These are phyloP conservation scores for Sesamia inferens DNA, from an alignment of 2,888 invertebrate species.

Conservation along the genomic window DNA sequence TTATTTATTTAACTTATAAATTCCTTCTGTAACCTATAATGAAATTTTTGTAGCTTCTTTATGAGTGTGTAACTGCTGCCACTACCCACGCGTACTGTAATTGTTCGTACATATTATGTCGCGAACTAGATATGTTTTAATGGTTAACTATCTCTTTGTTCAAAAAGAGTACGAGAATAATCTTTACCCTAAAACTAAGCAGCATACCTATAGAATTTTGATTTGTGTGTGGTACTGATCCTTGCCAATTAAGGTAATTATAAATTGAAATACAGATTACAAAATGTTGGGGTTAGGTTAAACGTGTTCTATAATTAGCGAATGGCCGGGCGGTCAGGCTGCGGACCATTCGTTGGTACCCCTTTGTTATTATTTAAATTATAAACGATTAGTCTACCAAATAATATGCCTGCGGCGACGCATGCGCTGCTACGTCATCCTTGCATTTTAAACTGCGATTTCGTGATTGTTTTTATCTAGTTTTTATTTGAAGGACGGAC, in stretches of 20 bases:
- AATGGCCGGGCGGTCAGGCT: slow-evolving; percentile 65
- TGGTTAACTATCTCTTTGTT: slow-evolving; percentile 68
- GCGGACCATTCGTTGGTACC: slow-evolving; percentile 68
- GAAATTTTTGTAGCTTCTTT: slow-evolving; percentile 47
- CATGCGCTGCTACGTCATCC: slow-evolving; percentile 74
- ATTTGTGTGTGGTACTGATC: slow-evolving; percentile 49
- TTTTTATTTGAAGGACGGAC: slow-evolving; percentile 71
- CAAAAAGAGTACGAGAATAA: slow-evolving; percentile 59
- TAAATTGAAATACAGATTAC: slow-evolving; percentile 53
- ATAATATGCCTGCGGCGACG: slow-evolving; percentile 71
- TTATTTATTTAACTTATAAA: slow-evolving; percentile 62
- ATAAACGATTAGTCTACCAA: slow-evolving; percentile 75
- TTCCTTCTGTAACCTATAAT: slow-evolving; percentile 47
- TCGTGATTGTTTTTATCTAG: slow-evolving; percentile 70
- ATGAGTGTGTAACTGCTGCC: slow-evolving; percentile 45
- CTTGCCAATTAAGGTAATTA: slow-evolving; percentile 55
- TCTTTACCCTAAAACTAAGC: slow-evolving; percentile 57
- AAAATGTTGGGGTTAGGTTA: slow-evolving; percentile 56
- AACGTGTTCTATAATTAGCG: slow-evolving; percentile 72
- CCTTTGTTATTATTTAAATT: slow-evolving; percentile 81
- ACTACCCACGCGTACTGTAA: slow-evolving; percentile 59
- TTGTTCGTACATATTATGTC: slow-evolving; percentile 68
- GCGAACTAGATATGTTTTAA: slow-evolving; percentile 62
- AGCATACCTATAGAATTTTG: slow-evolving; percentile 49
- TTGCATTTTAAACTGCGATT: slow-evolving; percentile 72